phyloP scores from a whole-genome alignment of 1,140 invertebrate genomes.

The Probaryconus sp. region DNA sequence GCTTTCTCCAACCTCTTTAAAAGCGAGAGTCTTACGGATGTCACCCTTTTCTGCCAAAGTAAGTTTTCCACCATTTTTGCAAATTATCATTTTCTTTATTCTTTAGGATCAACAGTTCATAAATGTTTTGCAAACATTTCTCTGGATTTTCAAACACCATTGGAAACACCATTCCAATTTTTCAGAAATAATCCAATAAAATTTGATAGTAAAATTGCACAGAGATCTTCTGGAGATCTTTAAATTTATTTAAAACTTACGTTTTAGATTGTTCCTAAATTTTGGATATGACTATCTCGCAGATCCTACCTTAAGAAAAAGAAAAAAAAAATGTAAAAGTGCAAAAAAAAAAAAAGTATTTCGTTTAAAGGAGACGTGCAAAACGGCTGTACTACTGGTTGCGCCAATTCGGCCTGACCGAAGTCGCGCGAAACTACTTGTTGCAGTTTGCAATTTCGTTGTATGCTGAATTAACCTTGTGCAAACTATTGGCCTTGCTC shows the following conservation, averaged over 20 bases:
- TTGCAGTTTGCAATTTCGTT: slow-evolving; percentile 42
- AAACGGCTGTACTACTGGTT: slow-evolving; percentile 39
- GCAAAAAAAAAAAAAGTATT: not conserved
- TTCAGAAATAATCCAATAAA: no score
- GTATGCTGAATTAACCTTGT: slow-evolving; percentile 49
- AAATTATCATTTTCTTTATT: not conserved
- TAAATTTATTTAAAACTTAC: no score
- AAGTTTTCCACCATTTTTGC: slow-evolving; percentile 70
- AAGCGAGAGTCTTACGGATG: slow-evolving; percentile 92
- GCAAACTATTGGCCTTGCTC: slow-evolving; percentile 46
- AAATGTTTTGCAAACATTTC: not conserved
- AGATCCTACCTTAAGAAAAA: no score
- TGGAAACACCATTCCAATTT: no score
- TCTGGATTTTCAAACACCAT: no score
- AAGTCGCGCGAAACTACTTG: slow-evolving; percentile 45
- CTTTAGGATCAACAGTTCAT: not conserved
- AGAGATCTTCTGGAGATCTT: no score
- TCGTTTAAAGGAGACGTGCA: not conserved
- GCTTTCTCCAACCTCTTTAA: slow-evolving; percentile 93
- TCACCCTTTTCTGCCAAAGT: slow-evolving; percentile 94
- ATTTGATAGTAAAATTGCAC: no score
- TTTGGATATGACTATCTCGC: no score
- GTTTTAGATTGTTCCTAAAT: no score
- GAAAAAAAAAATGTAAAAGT: not conserved
- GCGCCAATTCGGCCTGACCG: slow-evolving; percentile 26